Base-by-base conservation (phyloP, 2,888 invertebrate genomes). In the Sinopyrophorus schimmeli region DNA sequence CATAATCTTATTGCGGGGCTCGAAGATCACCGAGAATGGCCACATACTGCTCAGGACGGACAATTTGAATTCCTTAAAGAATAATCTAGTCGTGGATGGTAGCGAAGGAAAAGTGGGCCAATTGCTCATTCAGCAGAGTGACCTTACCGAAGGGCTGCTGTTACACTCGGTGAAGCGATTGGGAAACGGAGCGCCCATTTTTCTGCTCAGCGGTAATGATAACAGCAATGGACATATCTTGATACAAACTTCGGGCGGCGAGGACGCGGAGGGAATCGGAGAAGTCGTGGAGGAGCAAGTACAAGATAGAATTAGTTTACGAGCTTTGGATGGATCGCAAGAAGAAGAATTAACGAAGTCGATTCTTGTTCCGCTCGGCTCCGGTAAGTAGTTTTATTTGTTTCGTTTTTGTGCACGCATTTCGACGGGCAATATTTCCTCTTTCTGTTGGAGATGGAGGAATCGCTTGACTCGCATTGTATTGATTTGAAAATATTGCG, bases 151-250 rank as follows among this genome's bases (percentile, higher is more conserved):
- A 43, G 70, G 69, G 5, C 68, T 73, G 3, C 59, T 72, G 24
- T 60, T 74, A 44, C 74, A 74, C 47, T 70, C 72, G 47, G 69
- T 73, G 23, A 73, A 72, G 58, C 61, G 72, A 41, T 60, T 71
- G 46, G 68, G 62, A 41, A 65, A 58, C 47, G 69, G 68, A 18
- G 66, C 70, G 24, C 72, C 72, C 34, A 72, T 74, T 42, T 65
- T 73, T 20, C 58, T 74, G 41, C 59, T 73, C 43, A 67, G 69
- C 57, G 67, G 69, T 20, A 67, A 65, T 49, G 72, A 71, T 53
- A 65, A 64, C 56, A 66, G 60, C 43, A 64, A 66, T 49, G 69
- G 70, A 31, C 67, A 67, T 53, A 66, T 68, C 54, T 57, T 68
- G 24, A 71, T 73, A 40, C 73, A 73, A 49, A 66, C 71, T 24